Evolutionary conservation across 2,113 vertebrate genomes (phyloP).

Genomic region (Brienomyrus longianalis): DNA sequence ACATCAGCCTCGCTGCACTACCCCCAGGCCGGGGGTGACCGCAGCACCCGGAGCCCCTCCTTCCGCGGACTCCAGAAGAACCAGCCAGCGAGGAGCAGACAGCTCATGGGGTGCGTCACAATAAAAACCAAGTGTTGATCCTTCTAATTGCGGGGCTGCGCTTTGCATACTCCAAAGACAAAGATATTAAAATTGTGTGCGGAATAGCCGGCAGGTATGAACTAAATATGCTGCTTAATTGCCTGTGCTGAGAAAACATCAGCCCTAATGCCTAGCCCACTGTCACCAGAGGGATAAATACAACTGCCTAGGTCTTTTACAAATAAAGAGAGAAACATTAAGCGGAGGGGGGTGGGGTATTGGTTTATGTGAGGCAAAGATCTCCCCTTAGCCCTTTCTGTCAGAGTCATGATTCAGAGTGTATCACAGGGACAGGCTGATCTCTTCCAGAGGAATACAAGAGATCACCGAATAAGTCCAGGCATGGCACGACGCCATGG

Average conservation of each 20-base stretch:
- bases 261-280: slow-evolving; percentile 17
- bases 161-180: slow-evolving; percentile 23
- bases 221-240: slow-evolving; percentile 24
- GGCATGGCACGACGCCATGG: background rate
- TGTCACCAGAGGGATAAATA: slow-evolving; percentile 26
- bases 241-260: slow-evolving; percentile 23
- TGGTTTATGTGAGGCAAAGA: slow-evolving; percentile 14
- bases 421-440: background rate
- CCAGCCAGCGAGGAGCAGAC: background rate
- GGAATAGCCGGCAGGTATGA: slow-evolving; percentile 26
- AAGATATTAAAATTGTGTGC: slow-evolving; percentile 25
- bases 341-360: background rate
- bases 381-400: slow-evolving; percentile 3
- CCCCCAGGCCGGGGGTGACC: background rate
- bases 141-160: slow-evolving; percentile 24
- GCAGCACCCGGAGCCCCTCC: background rate
- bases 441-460: background rate
- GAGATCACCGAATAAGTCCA: background rate
- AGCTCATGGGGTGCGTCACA: slow-evolving; percentile 17
- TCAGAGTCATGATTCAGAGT: background rate
- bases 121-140: slow-evolving; percentile 28
- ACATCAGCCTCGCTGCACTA: background rate
- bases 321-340: background rate
- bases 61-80: background rate
- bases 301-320: slow-evolving; percentile 4